These are phyloP conservation scores for Colossoma macropomum DNA, from an alignment of 2,113 vertebrate genomes.

Conservation along the genomic window DNA sequence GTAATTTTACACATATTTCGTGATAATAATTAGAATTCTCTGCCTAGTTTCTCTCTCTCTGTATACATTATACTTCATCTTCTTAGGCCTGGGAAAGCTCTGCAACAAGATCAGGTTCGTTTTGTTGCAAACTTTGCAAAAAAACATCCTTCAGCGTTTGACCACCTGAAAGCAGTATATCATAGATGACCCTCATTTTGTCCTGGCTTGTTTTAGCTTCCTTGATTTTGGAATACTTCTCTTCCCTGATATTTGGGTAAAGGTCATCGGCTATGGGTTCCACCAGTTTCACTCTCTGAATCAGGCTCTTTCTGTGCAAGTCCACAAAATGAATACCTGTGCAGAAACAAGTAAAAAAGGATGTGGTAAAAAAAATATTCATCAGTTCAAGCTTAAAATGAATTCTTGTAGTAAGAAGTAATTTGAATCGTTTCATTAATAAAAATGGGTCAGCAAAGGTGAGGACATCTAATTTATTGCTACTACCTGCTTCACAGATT, in stretches of 20 bases:
- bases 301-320: not conserved
- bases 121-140: not conserved
- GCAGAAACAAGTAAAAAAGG: not conserved
- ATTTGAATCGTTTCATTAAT: no score
- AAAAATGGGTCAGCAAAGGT: no score
- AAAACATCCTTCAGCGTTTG: not conserved
- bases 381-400: no score
- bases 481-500: no score
- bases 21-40: no score
- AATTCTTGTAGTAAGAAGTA: no score
- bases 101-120: not conserved
- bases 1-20: no score
- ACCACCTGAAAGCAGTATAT: not conserved
- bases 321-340: slow-evolving; percentile 20
- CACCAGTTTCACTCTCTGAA: not conserved
- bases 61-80: no score
- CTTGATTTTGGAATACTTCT: not conserved
- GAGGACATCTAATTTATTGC: no score
- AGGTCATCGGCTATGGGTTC: slow-evolving; percentile 17
- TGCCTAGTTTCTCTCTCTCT: no score
- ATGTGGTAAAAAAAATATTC: no score
- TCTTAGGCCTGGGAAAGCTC: not conserved
- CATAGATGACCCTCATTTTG: slow-evolving; percentile 12
- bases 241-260: not conserved
- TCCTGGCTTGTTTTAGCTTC: not conserved